These are phyloP conservation scores for Peribatodes rhomboidaria DNA, from an alignment of 2,888 invertebrate genomes.

Conservation along the genomic window DNA sequence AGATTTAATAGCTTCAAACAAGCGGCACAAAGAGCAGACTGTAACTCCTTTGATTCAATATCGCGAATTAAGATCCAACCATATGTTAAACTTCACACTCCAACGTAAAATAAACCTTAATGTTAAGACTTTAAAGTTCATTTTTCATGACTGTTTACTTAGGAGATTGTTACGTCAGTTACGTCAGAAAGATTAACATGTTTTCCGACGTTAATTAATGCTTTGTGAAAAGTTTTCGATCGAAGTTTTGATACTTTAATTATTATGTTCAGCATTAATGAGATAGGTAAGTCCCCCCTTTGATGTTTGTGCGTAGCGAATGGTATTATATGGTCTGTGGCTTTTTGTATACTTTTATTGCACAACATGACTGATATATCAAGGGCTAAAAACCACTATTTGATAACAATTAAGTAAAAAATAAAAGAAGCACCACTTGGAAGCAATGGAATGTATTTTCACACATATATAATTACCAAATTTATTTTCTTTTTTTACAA, in stretches of 20 bases:
- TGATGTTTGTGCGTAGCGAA: background rate
- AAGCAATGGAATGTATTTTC: too few species aligned
- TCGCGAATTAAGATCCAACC: conserved; percentile 47
- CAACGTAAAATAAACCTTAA: conserved; percentile 13
- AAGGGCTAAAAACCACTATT: too few species aligned
- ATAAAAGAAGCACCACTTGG: too few species aligned
- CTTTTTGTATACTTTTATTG: too few species aligned
- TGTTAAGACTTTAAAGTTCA: background rate
- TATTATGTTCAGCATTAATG: conserved; percentile 12
- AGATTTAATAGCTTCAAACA: conserved; percentile 43
- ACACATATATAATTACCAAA: too few species aligned
- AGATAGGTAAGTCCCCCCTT: background rate
- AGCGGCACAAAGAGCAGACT: conserved; percentile 45
- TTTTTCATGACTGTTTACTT: background rate
- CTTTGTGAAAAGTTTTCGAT: conserved; percentile 36
- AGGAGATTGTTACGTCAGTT: conserved; percentile 25
- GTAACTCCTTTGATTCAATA: conserved; percentile 48
- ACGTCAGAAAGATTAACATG: conserved; percentile 36
- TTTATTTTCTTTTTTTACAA: too few species aligned
- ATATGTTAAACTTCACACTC: conserved; percentile 20
- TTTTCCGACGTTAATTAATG: conserved; percentile 34
- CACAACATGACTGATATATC: too few species aligned
- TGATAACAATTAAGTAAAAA: too few species aligned
- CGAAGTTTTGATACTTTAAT: conserved; percentile 23
- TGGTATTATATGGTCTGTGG: background rate